phyloP scores from a whole-genome alignment of 2,113 vertebrate genomes.

The Gambusia affinis region DNA sequence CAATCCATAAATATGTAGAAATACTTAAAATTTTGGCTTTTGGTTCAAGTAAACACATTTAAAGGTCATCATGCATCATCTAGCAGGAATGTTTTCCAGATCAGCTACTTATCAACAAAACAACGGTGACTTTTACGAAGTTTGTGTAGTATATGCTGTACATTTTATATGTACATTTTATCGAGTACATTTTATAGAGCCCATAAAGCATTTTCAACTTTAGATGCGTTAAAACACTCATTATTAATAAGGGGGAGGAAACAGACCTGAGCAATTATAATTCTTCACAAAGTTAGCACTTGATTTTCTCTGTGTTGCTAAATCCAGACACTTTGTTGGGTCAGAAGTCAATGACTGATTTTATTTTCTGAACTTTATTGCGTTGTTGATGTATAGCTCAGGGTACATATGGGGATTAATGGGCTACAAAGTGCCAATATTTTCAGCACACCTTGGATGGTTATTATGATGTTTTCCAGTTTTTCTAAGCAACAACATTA shows the following conservation, averaged over 20 bases:
- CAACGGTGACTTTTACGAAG: slow-evolving; percentile 13
- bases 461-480: not conserved
- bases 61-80: slow-evolving; percentile 21
- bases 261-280: slow-evolving; percentile 11
- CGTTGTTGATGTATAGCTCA: not conserved
- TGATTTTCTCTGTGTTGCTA: not conserved
- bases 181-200: slow-evolving; percentile 71
- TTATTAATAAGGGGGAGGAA: slow-evolving; percentile 29
- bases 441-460: not conserved
- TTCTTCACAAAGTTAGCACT: not conserved
- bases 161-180: too few species aligned
- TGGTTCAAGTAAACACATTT: slow-evolving; percentile 41
- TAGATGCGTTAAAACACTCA: slow-evolving; percentile 33
- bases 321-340: not conserved
- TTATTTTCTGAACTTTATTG: not conserved
- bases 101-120: not conserved
- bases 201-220: slow-evolving; percentile 44
- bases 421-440: not conserved
- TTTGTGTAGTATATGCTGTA: slow-evolving; percentile 41
- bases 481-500: not conserved
- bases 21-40: slow-evolving; percentile 58
- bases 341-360: not conserved
- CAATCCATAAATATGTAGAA: slow-evolving; percentile 41
- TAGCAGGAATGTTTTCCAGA: slow-evolving; percentile 1
- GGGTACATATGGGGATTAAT: not conserved